These are phyloP conservation scores for Cryptocephalus primarius DNA, from an alignment of 2,888 invertebrate species.

Conservation along the genomic window DNA sequence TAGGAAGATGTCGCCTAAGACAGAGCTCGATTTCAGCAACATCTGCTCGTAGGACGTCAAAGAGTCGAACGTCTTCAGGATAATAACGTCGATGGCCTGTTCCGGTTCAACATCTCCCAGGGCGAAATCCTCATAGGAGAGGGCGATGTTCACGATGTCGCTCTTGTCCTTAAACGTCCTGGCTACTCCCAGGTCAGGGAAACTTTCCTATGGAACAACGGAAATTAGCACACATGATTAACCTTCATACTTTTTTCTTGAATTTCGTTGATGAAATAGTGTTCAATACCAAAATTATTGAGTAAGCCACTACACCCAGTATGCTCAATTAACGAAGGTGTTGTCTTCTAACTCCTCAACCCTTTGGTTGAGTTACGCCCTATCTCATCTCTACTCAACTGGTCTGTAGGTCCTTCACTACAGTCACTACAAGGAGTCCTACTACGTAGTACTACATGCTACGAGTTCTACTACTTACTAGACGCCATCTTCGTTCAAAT, in stretches of 20 bases:
- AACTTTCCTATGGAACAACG: constrained; percentile 25
- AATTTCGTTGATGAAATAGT: no score
- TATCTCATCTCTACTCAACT: no score
- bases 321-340: no score
- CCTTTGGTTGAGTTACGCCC: no score
- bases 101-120: constrained; percentile 44
- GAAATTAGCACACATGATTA: constrained; percentile 1
- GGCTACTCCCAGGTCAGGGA: constrained; percentile 17
- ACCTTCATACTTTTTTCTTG: not conserved
- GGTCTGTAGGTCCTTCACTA: no score
- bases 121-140: constrained; percentile 38
- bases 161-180: constrained; percentile 9
- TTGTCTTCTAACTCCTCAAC: no score
- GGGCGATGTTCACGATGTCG: constrained; percentile 38
- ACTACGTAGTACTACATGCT: no score
- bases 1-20: constrained; percentile 52
- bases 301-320: no score
- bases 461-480: no score
- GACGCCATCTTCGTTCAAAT: no score
- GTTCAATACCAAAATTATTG: no score
- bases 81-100: constrained; percentile 47
- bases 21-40: constrained; percentile 52
- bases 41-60: constrained; percentile 53
- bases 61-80: constrained; percentile 53
- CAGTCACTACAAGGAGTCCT: no score